Evolutionary conservation across 2,888 invertebrate species (phyloP), one percentile per base, ranked within the genome.

Genomic region (Cetonia aurata): DNA sequence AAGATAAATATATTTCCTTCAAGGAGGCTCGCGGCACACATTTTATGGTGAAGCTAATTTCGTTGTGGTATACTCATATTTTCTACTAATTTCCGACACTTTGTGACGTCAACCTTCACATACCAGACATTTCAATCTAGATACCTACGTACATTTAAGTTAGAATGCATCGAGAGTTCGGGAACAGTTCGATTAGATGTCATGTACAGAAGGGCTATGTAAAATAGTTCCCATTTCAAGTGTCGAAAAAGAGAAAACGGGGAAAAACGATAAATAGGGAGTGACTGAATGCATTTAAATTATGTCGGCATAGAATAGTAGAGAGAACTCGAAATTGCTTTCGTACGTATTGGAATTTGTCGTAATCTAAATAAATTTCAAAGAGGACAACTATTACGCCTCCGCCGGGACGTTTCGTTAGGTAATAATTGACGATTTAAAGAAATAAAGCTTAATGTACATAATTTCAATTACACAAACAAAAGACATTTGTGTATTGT

Each of bases 171-270:
- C 67, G 59, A 48, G 48, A 71, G 60, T 71, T 71, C 59, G 59
- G 53, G 55, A 66, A 67, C 59, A 72, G 69, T 72, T 73, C 73
- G 75, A 75, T 75, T 73, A 71, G 71, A 73, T 69, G 75, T 73
- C 75, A 75, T 59, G 70, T 57, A 71, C 74, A 74, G 73, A 72
- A 72, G 71, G 73, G 73, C 69, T 70, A 73, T 73, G 71, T 70
- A 70, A 70, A 53, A 67, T 72, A 72, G 71, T 75, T 73, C 75
- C 70, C 71, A 71, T 73, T 73, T 75, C 71, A 71, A 50, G 71
- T 25, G 50, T 65, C 19, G 37, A 65, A 50, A 65, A 65, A 50
- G 50, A 60, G 62, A 65, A 37, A 65, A 50, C 37, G 50, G 50
- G 62, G 60, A 17, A 37, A 37, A 15, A 65, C 50, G 50, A 65